A percentile compares a stretch with the other conserved stretches of the same genome.
These are phyloP conservation scores for Nephila pilipes DNA, from an alignment of 1,140 invertebrate species.

Conservation along the genomic window DNA sequence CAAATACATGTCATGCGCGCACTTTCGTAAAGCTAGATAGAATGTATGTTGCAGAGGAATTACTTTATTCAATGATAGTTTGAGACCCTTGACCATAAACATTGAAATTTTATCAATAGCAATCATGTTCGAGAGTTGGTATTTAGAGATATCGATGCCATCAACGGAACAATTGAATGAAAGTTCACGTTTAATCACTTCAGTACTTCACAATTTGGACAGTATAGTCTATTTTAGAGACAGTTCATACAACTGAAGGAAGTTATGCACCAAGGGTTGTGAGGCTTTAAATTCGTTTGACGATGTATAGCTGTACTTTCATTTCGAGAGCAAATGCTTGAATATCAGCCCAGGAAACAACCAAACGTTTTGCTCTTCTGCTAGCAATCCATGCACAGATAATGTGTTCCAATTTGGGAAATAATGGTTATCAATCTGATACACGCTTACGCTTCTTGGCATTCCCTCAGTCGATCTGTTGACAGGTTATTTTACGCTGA, in stretches of 20 bases:
- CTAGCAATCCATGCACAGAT: background rate
- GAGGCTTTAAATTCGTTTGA: background rate
- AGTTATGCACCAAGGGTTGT: background rate
- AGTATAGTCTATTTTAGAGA: background rate
- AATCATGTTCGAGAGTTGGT: background rate
- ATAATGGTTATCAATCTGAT: background rate
- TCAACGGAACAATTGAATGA: background rate
- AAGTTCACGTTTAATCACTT: background rate
- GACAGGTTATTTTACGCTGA: too few species aligned
- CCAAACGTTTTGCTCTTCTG: background rate
- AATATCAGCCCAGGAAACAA: background rate
- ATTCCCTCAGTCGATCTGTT: background rate
- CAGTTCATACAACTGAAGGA: background rate
- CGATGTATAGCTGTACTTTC: background rate
- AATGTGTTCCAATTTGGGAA: slow-evolving; percentile 4
- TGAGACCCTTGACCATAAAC: too few species aligned
- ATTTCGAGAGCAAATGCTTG: background rate
- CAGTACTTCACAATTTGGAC: background rate
- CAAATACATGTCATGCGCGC: too few species aligned
- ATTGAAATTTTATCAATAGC: background rate
- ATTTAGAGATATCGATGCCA: background rate
- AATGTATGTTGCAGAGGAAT: too few species aligned
- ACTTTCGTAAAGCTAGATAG: too few species aligned
- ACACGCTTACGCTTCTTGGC: background rate
- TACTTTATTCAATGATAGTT: too few species aligned